Base-by-base conservation (phyloP, 2,888 invertebrate genomes). In the Erynnis tages region DNA sequence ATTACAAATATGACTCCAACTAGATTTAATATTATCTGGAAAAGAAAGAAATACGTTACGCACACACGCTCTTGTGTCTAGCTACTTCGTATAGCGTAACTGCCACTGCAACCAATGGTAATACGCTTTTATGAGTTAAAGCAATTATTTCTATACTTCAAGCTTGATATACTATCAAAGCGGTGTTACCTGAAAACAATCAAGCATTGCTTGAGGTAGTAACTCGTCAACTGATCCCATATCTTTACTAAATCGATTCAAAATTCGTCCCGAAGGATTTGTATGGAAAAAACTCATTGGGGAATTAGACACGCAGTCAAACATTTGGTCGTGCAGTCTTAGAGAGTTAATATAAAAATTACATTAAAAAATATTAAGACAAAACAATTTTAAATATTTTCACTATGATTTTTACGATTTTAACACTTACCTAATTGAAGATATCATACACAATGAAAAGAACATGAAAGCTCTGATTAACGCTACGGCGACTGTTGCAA, bases 181-280 rank as follows among this genome's bases (percentile, higher is more conserved):
- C 21, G 3, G 21, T 21, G 4, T 16, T 32, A 89, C 90, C 82
- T 93, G 93, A 59, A 91, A 90, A 38, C 94, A 91, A 70, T 94
- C 94, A n/a, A 95, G 80, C 69, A 93, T 90, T 1, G 93, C 93
- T 71, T 93, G 94, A 0, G 95, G 95, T 7, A 96, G 76, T 41
- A 94, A 68, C 68, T 96, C 96, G 71, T 96, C 96, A 41, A 96
- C 92, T 0, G 94, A 91, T 0, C 96, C 96, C 76, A 96, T 93
- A 69, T 97, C 97, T 76, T 96, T 97, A 30, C 96, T 94, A 69
- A 97, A 97, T 53, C 97, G 76, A 57, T 91, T 91, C 14, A 97
- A 83, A 55, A 97, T 94, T 52, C 94, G 82, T 0, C 95, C 94
- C n/a, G 93, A 92, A 0, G 97, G 95, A 78, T 97, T 97, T 0